Percentiles rank a stretch among this genome's conserved stretches.
Evolutionary conservation across 2,113 vertebrate genomes (phyloP).

Genomic region (Cynocephalus volans): DNA sequence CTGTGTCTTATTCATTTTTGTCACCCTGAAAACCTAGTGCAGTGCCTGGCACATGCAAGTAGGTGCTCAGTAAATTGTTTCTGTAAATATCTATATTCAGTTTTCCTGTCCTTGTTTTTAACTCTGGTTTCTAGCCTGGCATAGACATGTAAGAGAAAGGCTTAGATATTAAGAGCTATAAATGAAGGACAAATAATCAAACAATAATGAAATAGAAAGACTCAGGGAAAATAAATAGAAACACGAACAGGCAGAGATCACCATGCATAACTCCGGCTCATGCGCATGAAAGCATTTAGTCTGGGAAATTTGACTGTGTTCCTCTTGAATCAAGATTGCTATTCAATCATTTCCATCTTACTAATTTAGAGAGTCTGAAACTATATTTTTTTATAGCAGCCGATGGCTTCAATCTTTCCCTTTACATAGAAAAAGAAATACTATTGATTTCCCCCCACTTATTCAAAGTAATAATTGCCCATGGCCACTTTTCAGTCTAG

Average conservation of each 20-base stretch:
- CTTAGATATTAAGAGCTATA: background rate
- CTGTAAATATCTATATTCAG: background rate
- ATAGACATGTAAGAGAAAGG: background rate
- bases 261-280: background rate
- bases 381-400: background rate
- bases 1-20: no score
- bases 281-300: background rate
- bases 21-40: background rate
- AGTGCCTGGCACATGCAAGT: background rate
- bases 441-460: background rate
- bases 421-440: conserved; percentile 6
- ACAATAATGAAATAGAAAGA: background rate
- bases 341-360: background rate
- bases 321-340: background rate
- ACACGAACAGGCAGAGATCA: background rate
- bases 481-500: conserved; percentile 27
- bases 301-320: background rate
- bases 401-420: conserved; percentile 25
- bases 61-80: background rate
- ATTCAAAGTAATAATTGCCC: conserved; percentile 62
- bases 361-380: background rate
- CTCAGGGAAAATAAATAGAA: background rate
- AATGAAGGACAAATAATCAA: conserved; percentile 14
- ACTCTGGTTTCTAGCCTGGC: conserved; percentile 28
- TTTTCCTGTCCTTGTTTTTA: conserved; percentile 60